Evolutionary conservation across 2,113 vertebrate species (phyloP).

Genomic region (Austrofundulus limnaeus): DNA sequence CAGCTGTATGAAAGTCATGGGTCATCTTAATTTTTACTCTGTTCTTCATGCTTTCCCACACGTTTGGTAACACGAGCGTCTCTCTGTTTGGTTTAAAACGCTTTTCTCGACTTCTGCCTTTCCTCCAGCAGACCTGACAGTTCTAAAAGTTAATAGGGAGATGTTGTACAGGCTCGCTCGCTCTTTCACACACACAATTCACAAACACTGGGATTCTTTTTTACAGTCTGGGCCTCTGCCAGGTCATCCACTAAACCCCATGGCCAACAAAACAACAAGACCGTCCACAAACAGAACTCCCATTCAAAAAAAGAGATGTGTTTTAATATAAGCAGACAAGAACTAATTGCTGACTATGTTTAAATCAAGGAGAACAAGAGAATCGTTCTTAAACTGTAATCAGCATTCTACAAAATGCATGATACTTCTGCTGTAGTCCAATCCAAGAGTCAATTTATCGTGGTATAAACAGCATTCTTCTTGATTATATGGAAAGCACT

Average conservation of each 20-base stretch:
- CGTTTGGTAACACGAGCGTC: slow-evolving; percentile 34
- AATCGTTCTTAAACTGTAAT: slow-evolving; percentile 31
- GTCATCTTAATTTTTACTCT: slow-evolving; percentile 18
- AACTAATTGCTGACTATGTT: slow-evolving; percentile 43
- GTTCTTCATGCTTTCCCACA: slow-evolving; percentile 19
- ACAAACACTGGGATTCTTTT: slow-evolving; percentile 63
- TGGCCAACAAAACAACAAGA: slow-evolving; percentile 66
- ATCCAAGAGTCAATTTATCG: slow-evolving; percentile 31
- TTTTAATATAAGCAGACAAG: slow-evolving; percentile 45
- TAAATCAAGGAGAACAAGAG: slow-evolving; percentile 53
- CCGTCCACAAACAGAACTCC: slow-evolving; percentile 52
- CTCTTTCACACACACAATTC: slow-evolving; percentile 37
- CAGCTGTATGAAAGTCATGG: slow-evolving; percentile 23
- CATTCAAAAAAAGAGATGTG: slow-evolving; percentile 58
- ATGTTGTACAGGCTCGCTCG: slow-evolving; percentile 34
- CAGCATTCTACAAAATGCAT: slow-evolving; percentile 6
- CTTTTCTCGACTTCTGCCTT: slow-evolving; percentile 55
- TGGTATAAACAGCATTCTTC: slow-evolving; percentile 31
- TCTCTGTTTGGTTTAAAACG: slow-evolving; percentile 45
- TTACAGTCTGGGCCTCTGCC: slow-evolving; percentile 59
- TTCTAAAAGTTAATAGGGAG: slow-evolving; percentile 23
- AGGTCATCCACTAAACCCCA: slow-evolving; percentile 69
- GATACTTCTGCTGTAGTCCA: slow-evolving; percentile 17
- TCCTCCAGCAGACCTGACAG: slow-evolving; percentile 58
- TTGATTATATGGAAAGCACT: slow-evolving; percentile 36